Evolutionary conservation across 1,140 invertebrate genomes (phyloP), one percentile per base, ranked within the genome.

Genomic region (Galendromus occidentalis): DNA sequence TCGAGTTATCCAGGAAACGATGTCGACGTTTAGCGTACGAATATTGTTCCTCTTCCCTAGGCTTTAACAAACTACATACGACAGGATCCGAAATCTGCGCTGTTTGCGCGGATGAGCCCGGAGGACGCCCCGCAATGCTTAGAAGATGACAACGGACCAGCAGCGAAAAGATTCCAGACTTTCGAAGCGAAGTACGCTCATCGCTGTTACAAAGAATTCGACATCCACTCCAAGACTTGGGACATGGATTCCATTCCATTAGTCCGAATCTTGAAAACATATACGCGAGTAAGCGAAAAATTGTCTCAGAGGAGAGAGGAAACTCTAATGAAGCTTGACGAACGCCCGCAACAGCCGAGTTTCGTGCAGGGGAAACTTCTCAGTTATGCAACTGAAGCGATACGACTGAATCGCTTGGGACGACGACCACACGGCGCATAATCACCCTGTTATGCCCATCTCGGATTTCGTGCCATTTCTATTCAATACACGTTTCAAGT

Each of bases 161-260:
- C 80, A 6, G 75, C 79, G 45, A 67, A 73, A 17, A 72, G 79
- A 47, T 79, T 85, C 30, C 68, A 77, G 1, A 68, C 74, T 2
- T 87, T 89, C 71, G 73, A 88, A n/a, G 69, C 80, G 17, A 75
- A 79, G 67, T 84, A 88, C 71, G 86, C 86, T 1, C 84, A 88
- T 73, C 79, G 86, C 68, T 80, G 81, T 69, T 75, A 85, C 30
- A 81, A 82, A 74, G 87, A 90, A 83, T 80, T 86, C 70, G 86
- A 87, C 70, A 71, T 86, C 1, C 72, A 73, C 2, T 78, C 80
- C 2, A 80, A 82, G 67, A 81, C 85, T 1, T 88, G 86, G 86
- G 74, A 73, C 6, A 74, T 82, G 66, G 79, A 83, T 44, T 82
- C 83, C 1, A 74, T 79, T 42, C 76, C 78, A 42, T 74, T 87